Evolutionary conservation across 2,888 invertebrate species (phyloP), one percentile per base, ranked within the genome.

Genomic region (Atethmia centrago): DNA sequence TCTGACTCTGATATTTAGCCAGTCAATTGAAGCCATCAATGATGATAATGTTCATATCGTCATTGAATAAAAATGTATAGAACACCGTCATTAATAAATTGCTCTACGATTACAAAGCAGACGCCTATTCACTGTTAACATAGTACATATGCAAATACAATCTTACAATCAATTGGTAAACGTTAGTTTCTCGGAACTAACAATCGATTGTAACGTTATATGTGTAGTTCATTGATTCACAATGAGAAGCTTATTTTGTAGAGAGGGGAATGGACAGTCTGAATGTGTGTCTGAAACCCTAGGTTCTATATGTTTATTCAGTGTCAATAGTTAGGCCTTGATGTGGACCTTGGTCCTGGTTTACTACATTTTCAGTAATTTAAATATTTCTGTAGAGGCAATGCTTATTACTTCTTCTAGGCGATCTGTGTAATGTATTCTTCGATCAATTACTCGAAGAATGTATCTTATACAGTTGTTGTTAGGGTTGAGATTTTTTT

Each of bases 41-140:
- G 25, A 31, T 42, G 36, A 21, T 47, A 16, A 19, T 25, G 12
- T 36, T 36, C 31, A n/a, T 40, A 63, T 45, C 21, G 28, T 59
- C 68, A 81, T 61, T 49, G 10, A 45, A 78, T 74, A 21, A 65
- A 67, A 65, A 61, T 56, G n/a, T 49, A n/a, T 47, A n/a, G 28
- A 66, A 74, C 53, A 42, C 42, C 1, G 63, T 65, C 69, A 79
- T 81, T 76, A 64, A 79, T 61, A 80, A 67, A 78, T 68, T 36
- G 55, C 45, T 75, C 16, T 53, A 49, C 42, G 14, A 53, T 76
- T 65, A 62, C 12, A 55, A 51, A 51, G 25, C 42, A 14, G 28
- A 36, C 64, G 25, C 36, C 36, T 42, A 45, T 55, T 36, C 49
- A n/a, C 2, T 80, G 21, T 25, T 25, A 19, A 28, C 64, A 40